Base-by-base conservation (phyloP, 2,113 vertebrate genomes). In the Motacilla tschutschensis region DNA sequence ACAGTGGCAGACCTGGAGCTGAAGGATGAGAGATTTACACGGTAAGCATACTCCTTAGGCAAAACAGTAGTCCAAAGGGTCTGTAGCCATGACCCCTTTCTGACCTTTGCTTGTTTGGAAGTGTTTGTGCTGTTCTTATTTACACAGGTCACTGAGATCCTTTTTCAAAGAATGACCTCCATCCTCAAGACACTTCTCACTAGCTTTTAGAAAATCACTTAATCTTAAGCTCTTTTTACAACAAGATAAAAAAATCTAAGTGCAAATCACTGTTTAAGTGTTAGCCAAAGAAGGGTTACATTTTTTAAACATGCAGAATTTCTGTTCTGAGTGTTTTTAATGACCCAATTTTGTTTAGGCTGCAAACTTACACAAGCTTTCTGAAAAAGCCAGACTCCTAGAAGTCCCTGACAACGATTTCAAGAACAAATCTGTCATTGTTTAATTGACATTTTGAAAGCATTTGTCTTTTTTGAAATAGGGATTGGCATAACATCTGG, bases 1-100 rank as follows among this genome's bases (percentile, higher is more conserved):
- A 98, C 99, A 65, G 98, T 99, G 93, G 98, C 98, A 86, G 99
- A 99, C 96, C 96, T 99, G 97, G 99, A 99, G 89, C 95, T 99
- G 90, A 99, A 99, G 96, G 98, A 99, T 67, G 98, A 99, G 95
- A 99, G 98, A 94, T 97, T 99, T 96, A 98, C 98, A 81, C 98
- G 98, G 99, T 99, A 96, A 98, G 98, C 66, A 1, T 94, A 83
- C 93, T 95, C 91, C 93, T 88, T 83, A 90, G 92, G 89, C 89
- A 60, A 85, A 95, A 94, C 96, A 95, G 95, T 95, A 97, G 97
- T 95, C 96, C 95, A 93, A 91, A 95, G 91, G 91, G 95, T 96
- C 95, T 90, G 90, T 82, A 96, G 94, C 95, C 94, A 94, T 97
- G 98, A 99, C 98, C 98, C 96, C 85, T 58, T 89, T 67, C 83